phyloP scores from a whole-genome alignment of 2,113 vertebrate species.

The Urocolius indicus region DNA sequence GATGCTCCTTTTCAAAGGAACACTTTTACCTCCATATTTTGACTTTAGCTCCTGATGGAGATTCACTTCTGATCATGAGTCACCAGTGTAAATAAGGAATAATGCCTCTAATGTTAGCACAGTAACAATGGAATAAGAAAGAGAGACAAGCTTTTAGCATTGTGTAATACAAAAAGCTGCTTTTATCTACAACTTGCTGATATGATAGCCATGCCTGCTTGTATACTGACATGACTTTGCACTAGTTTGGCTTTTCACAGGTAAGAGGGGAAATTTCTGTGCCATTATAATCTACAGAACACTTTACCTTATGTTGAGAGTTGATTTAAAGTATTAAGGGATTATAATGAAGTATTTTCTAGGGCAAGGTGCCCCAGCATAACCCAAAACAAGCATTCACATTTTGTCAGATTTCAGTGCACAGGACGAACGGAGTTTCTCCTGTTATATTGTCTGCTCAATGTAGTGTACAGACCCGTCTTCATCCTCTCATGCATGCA shows the following conservation, averaged over 20 bases:
- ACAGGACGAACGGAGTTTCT: background rate
- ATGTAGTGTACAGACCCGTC: background rate
- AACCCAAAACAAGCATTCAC: background rate
- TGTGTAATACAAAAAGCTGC: background rate
- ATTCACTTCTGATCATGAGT: background rate
- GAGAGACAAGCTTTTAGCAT: background rate
- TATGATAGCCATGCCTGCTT: background rate
- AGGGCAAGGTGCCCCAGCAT: background rate
- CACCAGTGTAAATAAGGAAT: background rate
- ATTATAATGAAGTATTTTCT: background rate
- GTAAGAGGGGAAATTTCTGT: background rate
- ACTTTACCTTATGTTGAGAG: background rate
- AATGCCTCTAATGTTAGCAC: background rate
- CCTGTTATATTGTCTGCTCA: background rate
- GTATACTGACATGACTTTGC: background rate
- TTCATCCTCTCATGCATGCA: background rate
- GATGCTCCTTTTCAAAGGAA: background rate
- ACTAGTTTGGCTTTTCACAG: background rate
- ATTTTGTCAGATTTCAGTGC: background rate
- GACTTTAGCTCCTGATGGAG: background rate
- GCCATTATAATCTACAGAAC: background rate
- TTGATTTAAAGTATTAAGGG: background rate
- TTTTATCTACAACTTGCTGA: background rate
- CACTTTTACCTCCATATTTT: background rate
- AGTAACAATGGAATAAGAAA: background rate